phyloP scores from a whole-genome alignment of 1,140 invertebrate genomes.

The Euschistus heros region DNA sequence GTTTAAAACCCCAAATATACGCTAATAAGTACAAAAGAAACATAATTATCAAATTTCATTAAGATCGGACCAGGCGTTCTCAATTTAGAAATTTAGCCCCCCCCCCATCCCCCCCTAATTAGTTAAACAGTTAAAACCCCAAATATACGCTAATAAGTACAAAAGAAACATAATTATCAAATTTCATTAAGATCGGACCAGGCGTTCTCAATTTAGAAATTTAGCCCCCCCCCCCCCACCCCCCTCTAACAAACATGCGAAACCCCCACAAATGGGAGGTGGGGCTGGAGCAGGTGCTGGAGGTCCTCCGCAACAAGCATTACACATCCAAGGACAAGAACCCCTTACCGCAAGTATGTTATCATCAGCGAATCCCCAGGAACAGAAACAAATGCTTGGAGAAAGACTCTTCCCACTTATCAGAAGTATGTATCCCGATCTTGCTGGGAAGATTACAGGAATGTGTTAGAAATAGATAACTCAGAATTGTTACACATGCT shows the following conservation, averaged over 20 bases:
- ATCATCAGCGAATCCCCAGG: constrained; percentile 82
- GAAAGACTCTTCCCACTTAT: constrained; percentile 96
- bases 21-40: too few relatives aligned
- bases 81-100: too few relatives aligned
- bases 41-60: too few relatives aligned
- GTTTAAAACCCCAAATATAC: too few relatives aligned
- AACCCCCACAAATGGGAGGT: constrained; percentile 48
- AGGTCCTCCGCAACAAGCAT: constrained; percentile 47
- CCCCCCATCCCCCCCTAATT: too few relatives aligned
- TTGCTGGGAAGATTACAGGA: constrained; percentile 98
- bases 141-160: too few relatives aligned
- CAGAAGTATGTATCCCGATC: constrained; percentile 72
- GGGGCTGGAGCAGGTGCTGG: background rate
- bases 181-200: too few relatives aligned
- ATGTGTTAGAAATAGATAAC: constrained; percentile 99
- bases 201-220: too few relatives aligned
- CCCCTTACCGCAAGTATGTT: constrained; percentile 93
- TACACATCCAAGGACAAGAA: constrained; percentile 79
- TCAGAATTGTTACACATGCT: constrained; percentile 97
- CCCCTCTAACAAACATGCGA: constrained; percentile 70
- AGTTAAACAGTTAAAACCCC: too few relatives aligned
- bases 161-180: too few relatives aligned
- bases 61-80: too few relatives aligned
- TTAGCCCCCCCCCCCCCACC: too few relatives aligned
- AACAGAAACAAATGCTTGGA: constrained; percentile 98